These are phyloP conservation scores for Psettodes erumei DNA, from an alignment of 2,113 vertebrate genomes.

Conservation along the genomic window DNA sequence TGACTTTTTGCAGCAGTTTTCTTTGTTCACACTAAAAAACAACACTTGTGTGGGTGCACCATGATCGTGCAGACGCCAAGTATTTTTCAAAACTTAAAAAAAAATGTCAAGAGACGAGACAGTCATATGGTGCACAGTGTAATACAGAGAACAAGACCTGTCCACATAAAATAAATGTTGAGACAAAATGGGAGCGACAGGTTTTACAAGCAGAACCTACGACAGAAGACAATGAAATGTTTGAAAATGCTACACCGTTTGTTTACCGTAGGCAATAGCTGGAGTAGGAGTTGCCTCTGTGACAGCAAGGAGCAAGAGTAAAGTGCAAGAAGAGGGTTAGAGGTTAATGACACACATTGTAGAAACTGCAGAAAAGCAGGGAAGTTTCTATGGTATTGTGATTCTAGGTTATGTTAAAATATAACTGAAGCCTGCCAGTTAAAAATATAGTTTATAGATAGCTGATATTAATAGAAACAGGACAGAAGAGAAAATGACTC, in stretches of 20 bases:
- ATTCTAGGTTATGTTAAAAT: neutral
- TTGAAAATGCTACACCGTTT: conserved; percentile 48
- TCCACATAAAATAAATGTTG: conserved; percentile 6
- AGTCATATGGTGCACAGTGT: neutral
- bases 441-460: neutral
- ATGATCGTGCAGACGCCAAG: accelerated
- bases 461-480: neutral
- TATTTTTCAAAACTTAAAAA: too few species aligned
- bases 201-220: conserved; percentile 1
- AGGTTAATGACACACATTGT: conserved; percentile 56
- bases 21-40: too few species aligned
- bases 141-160: neutral
- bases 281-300: conserved; percentile 96
- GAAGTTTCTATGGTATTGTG: conserved; percentile 1
- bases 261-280: conserved; percentile 96
- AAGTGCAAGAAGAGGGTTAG: conserved; percentile 73
- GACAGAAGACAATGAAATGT: conserved; percentile 23
- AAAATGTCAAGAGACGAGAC: neutral
- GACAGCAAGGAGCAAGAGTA: conserved; percentile 87
- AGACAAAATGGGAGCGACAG: neutral
- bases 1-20: neutral
- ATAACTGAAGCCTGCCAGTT: neutral
- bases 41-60: neutral
- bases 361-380: conserved; percentile 35
- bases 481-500: neutral